Base-by-base conservation (phyloP, 2,113 vertebrate species). In the Cygnus atratus region DNA sequence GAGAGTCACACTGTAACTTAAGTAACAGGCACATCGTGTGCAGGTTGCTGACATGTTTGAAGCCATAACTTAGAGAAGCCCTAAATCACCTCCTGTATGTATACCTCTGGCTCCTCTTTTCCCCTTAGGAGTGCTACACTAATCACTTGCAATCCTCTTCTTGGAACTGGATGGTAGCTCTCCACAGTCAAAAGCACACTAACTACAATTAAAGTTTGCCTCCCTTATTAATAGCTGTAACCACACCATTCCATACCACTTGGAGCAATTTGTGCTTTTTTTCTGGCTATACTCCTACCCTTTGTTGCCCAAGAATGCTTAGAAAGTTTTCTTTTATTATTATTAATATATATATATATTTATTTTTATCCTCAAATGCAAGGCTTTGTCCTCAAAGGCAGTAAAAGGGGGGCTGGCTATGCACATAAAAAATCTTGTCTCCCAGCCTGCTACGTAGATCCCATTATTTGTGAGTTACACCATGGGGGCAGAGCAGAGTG, bases 41-140 rank as follows among this genome's bases (percentile, higher is more conserved):
- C 55, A 87, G 41, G 77, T 46, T 94, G 93, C 71, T 94, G 95
- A 97, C 88, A 95, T 71, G 74, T 89, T 93, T 85, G 93, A 95
- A 89, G 80, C 44, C 35, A 29, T 21, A 84, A 55, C 80, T 94
- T 93, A 85, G 58, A 89, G 54, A 95, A 94, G 61, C 29, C 74
- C 71, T 93, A 89, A 94, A 92, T 88, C 77, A 85, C 41, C 18
- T 74, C 77, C 81, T 59, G 14, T 46, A 41, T 82, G 94, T 96
- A 94, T 67, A 91, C 37, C 91, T 82, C 72, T 96, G 39, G 54
- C 59, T 77, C 22, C n/a, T 84, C 74, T 91, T 87, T 71, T 18
- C 43, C 70, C 62, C 61, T 84, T 75, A 70, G 55, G 44, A 93
- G 17, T 0, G 3, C 62, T 79, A 48, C 48, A 54, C 54, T 93